phyloP scores from a whole-genome alignment of 1,140 invertebrate species.

The Agrypnia vestita region DNA sequence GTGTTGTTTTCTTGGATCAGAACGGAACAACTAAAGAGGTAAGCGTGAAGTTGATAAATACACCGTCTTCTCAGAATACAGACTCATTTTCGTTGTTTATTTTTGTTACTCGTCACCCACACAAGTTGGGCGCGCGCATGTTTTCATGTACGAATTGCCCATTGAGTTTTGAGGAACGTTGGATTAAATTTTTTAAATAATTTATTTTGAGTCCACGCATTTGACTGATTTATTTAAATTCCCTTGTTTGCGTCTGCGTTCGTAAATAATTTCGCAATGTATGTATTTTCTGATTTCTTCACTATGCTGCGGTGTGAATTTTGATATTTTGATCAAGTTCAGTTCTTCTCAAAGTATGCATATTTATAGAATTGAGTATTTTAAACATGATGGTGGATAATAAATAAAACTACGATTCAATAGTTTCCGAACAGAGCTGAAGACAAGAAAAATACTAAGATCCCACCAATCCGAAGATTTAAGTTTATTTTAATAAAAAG shows the following conservation, averaged over 20 bases:
- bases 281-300: too few species aligned
- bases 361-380: not conserved
- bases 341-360: conserved; percentile 2
- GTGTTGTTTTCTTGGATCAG: conserved; percentile 46
- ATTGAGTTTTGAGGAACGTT: not conserved
- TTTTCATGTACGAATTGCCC: conserved; percentile 29
- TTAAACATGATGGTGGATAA: too few species aligned
- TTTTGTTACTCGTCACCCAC: conserved; percentile 60
- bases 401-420: too few species aligned
- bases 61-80: conserved; percentile 19
- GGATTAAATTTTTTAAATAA: not conserved
- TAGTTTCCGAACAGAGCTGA: too few species aligned
- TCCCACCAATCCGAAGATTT: too few species aligned
- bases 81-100: conserved; percentile 56
- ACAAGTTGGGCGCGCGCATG: conserved; percentile 43
- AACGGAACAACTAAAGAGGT: conserved; percentile 49
- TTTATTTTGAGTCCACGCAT: not conserved
- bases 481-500: too few species aligned
- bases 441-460: too few species aligned
- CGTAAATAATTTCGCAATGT: not conserved
- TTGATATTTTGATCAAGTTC: conserved; percentile 11
- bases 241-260: not conserved
- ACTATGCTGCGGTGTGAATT: not conserved
- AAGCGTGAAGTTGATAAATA: conserved; percentile 38
- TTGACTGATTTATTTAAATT: not conserved